Conservation (phyloP, 1,140 invertebrate genomes). For the Tribolium castaneum region DNA sequence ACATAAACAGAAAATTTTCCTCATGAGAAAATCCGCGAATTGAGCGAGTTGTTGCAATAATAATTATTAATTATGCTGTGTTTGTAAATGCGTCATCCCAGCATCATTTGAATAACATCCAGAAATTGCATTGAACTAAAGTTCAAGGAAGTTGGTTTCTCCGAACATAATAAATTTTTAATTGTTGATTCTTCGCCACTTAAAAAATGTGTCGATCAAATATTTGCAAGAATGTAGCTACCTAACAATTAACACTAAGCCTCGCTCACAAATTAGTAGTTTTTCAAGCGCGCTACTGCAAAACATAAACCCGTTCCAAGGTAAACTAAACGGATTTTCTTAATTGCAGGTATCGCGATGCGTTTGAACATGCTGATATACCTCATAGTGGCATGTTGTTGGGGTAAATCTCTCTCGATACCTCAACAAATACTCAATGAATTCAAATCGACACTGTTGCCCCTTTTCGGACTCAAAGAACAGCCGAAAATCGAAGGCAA, state of each 20-base stretch:
- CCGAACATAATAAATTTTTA: slow-evolving; percentile 6
- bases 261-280: neutral
- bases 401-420: slow-evolving; percentile 4
- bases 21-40: neutral
- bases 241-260: slow-evolving; percentile 7
- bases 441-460: slow-evolving; percentile 77
- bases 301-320: neutral
- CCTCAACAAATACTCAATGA: slow-evolving; percentile 51
- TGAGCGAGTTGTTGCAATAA: neutral
- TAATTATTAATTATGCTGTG: slow-evolving; percentile 26
- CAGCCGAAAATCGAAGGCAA: slow-evolving; percentile 67
- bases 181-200: neutral
- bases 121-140: slow-evolving; percentile 28
- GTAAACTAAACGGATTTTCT: slow-evolving; percentile 4
- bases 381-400: neutral
- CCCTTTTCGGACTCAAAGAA: slow-evolving; percentile 79
- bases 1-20: neutral
- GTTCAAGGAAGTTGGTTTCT: slow-evolving; percentile 28
- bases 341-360: slow-evolving; percentile 10
- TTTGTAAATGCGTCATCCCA: slow-evolving; percentile 15
- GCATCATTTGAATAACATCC: slow-evolving; percentile 22
- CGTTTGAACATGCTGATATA: neutral
- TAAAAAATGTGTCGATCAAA: slow-evolving; percentile 20
- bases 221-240: slow-evolving; percentile 27
- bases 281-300: neutral